phyloP scores from a whole-genome alignment of 2,888 invertebrate species.

The Drosophila kuntzei region DNA sequence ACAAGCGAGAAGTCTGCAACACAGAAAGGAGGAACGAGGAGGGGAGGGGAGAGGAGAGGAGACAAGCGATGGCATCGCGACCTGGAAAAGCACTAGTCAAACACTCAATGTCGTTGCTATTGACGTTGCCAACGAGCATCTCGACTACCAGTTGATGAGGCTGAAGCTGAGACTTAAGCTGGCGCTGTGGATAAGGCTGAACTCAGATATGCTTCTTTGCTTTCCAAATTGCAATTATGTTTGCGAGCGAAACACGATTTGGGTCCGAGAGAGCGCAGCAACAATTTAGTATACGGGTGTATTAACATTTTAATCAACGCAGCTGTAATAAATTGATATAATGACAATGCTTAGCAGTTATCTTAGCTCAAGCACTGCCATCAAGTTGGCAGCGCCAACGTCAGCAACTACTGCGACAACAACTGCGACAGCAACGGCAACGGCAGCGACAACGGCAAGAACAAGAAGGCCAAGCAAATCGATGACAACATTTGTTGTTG shows the following conservation, averaged over 20 bases:
- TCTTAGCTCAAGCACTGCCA: slow-evolving; percentile 40
- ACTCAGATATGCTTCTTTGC: slow-evolving; percentile 61
- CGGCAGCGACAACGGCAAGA: slow-evolving; percentile 37
- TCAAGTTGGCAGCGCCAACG: slow-evolving; percentile 30
- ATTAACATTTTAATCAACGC: slow-evolving; percentile 48
- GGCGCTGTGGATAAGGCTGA: slow-evolving; percentile 30
- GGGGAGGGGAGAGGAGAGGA: neutral
- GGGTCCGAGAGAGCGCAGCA: slow-evolving; percentile 27
- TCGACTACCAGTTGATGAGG: slow-evolving; percentile 43
- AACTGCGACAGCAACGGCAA: slow-evolving; percentile 36
- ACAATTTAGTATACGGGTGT: slow-evolving; percentile 5
- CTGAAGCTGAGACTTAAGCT: slow-evolving; percentile 25
- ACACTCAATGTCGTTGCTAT: slow-evolving; percentile 47
- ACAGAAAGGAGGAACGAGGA: slow-evolving; percentile 1
- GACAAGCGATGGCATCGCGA: slow-evolving; percentile 41
- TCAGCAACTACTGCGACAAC: slow-evolving; percentile 34
- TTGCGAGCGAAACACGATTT: slow-evolving; percentile 44
- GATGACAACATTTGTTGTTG: slow-evolving; percentile 66
- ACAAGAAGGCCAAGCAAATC: slow-evolving; percentile 63
- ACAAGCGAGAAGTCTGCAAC: slow-evolving; percentile 9
- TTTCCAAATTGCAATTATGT: slow-evolving; percentile 74
- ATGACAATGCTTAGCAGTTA: slow-evolving; percentile 58
- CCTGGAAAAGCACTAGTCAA: slow-evolving; percentile 39
- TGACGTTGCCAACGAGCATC: slow-evolving; percentile 32
- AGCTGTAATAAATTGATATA: slow-evolving; percentile 41